Percentiles rank a stretch among this genome's conserved stretches.
These are phyloP conservation scores for Eumaeus atala DNA, from an alignment of 1,140 invertebrate genomes.

Conservation along the genomic window DNA sequence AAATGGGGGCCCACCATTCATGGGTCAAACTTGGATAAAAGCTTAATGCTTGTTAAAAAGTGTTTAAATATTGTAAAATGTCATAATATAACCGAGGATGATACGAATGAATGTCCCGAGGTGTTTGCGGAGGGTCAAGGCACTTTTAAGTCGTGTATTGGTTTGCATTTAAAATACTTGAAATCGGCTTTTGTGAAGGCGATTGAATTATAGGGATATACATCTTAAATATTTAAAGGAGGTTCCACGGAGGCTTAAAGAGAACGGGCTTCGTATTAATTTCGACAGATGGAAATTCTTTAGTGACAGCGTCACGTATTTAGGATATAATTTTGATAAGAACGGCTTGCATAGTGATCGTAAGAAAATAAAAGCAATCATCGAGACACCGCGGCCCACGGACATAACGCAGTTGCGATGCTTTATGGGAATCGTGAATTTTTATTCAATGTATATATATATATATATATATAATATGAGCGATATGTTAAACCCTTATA, in stretches of 20 bases:
- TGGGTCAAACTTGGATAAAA: too few relatives aligned
- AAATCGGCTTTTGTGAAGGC: conserved; percentile 28
- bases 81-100: too few relatives aligned
- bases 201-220: conserved; percentile 13
- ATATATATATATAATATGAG: conserved; percentile 43
- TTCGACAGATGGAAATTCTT: conserved; percentile 37
- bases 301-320: conserved; percentile 31
- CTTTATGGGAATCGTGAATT: conserved; percentile 38
- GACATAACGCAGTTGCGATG: conserved; percentile 32
- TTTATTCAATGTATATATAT: conserved; percentile 47
- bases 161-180: conserved; percentile 29
- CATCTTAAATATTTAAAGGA: conserved; percentile 20
- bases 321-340: conserved; percentile 34
- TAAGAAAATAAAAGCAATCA: too few relatives aligned
- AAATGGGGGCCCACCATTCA: too few relatives aligned
- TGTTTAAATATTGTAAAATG: too few relatives aligned
- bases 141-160: conserved; percentile 24
- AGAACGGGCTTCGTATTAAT: conserved; percentile 30
- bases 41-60: too few relatives aligned
- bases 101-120: too few relatives aligned
- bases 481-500: conserved; percentile 36
- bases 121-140: conserved; percentile 26
- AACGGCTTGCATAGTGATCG: too few relatives aligned
- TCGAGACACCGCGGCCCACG: conserved; percentile 25
- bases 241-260: conserved; percentile 12